Conservation (phyloP, 1,140 invertebrate species). For the Drosophila triauraria region DNA sequence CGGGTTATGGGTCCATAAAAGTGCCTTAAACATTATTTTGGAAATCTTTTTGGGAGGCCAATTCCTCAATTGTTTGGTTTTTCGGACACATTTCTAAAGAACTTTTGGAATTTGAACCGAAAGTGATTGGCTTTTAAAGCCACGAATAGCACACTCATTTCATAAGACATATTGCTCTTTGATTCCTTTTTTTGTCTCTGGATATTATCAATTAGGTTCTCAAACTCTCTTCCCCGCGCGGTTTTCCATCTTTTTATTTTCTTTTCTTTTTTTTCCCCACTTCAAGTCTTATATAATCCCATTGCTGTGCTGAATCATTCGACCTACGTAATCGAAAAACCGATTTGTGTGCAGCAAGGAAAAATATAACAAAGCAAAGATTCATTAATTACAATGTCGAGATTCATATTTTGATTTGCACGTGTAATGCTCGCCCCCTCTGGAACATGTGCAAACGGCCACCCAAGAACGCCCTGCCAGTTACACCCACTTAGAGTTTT, state of each 20-base stretch:
- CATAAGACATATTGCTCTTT: conserved; percentile 5
- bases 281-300: conserved; percentile 31
- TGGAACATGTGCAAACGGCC: conserved; percentile 37
- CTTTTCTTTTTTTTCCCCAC: conserved; percentile 8
- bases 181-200: conserved; percentile 20
- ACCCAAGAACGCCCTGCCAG: neutral
- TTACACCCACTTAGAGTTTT: neutral
- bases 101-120: conserved; percentile 4
- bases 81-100: conserved; percentile 2
- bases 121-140: neutral
- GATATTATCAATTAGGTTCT: conserved; percentile 23
- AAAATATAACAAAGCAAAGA: conserved; percentile 15
- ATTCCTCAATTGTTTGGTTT: conserved; percentile 10
- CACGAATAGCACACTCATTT: conserved; percentile 5
- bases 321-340: conserved; percentile 41
- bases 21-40: conserved; percentile 6
- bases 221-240: neutral
- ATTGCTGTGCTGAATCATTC: conserved; percentile 46
- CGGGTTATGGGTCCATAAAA: conserved; percentile 14
- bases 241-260: neutral
- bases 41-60: conserved; percentile 3
- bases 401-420: conserved; percentile 58
- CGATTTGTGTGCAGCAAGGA: conserved; percentile 22
- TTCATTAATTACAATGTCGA: conserved; percentile 68
- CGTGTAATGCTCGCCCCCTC: conserved; percentile 48